phyloP scores from a whole-genome alignment of 2,888 invertebrate species.

The Thymelicus sylvestris region DNA sequence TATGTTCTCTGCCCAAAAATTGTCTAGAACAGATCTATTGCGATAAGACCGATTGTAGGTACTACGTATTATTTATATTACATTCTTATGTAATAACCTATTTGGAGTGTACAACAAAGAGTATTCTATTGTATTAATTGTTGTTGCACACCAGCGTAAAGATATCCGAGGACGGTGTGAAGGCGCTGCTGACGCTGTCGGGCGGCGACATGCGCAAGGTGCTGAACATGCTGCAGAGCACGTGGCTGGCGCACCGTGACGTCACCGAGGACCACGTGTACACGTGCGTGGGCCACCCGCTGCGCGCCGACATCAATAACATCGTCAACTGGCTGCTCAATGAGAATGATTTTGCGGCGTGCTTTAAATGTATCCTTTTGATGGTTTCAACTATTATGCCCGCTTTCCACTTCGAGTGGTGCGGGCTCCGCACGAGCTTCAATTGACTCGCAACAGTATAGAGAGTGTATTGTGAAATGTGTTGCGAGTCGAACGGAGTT shows the following conservation, averaged over 20 bases:
- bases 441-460: too few relatives aligned
- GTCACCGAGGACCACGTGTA: slow-evolving; percentile 97
- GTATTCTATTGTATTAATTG: too few relatives aligned
- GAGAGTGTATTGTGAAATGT: too few relatives aligned
- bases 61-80: too few relatives aligned
- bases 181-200: slow-evolving; percentile 94
- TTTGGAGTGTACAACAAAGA: too few relatives aligned
- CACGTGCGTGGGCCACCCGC: slow-evolving; percentile 98
- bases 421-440: too few relatives aligned
- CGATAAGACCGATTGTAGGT: too few relatives aligned
- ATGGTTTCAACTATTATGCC: neutral
- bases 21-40: too few relatives aligned
- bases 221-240: slow-evolving; percentile 97
- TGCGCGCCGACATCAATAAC: slow-evolving; percentile 93
- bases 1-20: too few relatives aligned
- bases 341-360: slow-evolving; percentile 89
- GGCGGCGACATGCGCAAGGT: slow-evolving; percentile 99
- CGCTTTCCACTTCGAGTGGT: too few relatives aligned
- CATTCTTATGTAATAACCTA: too few relatives aligned
- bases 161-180: slow-evolving; percentile 94
- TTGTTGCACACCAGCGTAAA: slow-evolving; percentile 85
- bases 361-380: slow-evolving; percentile 91
- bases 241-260: slow-evolving; percentile 95
- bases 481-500: too few relatives aligned
- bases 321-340: slow-evolving; percentile 95